Percentiles rank a stretch among this genome's conserved stretches.
Evolutionary conservation across 1,140 invertebrate genomes (phyloP).

Genomic region (Caenorhabditis brenneri): DNA sequence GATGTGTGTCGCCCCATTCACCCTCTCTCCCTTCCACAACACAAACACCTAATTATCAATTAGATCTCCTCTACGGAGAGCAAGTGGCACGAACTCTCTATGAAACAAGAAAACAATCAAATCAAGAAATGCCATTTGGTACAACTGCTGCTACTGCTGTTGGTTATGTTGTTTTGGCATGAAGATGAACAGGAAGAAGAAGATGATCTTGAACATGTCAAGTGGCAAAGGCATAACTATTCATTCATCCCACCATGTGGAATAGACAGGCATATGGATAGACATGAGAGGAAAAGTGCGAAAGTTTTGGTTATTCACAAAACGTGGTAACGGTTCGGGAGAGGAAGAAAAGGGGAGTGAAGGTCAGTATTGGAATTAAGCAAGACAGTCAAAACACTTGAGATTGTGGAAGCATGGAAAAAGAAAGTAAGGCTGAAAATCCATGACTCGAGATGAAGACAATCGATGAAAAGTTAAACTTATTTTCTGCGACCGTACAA

Average conservation of each 20-base stretch:
- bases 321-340: slow-evolving; percentile 5
- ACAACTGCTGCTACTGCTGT: neutral
- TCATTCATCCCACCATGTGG: neutral
- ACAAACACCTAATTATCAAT: slow-evolving; percentile 44
- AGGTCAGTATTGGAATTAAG: neutral
- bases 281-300: neutral
- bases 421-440: too few relatives aligned
- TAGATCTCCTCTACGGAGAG: neutral
- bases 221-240: neutral
- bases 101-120: slow-evolving; percentile 15
- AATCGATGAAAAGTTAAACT: too few relatives aligned
- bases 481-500: too few relatives aligned
- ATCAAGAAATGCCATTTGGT: slow-evolving; percentile 36
- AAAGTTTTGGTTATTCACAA: neutral
- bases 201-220: slow-evolving; percentile 40
- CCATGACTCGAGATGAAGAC: neutral
- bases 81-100: neutral
- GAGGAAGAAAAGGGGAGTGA: neutral
- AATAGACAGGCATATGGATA: neutral
- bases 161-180: too few relatives aligned
- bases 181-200: neutral
- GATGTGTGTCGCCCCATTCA: slow-evolving; percentile 21
- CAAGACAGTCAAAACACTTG: neutral
- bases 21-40: too few relatives aligned
- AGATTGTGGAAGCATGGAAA: too few relatives aligned